Base-by-base conservation (phyloP, 2,797 vertebrate species). In the Benthosema pterotum region DNA sequence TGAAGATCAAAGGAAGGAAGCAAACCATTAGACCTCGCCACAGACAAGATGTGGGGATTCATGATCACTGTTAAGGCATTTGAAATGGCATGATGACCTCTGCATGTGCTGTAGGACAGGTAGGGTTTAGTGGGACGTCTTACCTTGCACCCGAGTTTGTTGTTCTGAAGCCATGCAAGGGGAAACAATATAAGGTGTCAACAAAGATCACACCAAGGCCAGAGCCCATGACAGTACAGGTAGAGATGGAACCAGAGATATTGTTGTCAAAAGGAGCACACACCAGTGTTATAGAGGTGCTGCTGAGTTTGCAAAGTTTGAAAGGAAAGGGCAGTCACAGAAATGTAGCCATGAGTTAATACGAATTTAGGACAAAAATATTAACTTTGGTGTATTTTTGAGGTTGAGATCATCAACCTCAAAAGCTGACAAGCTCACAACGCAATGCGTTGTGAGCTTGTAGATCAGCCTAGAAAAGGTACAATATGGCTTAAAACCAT, bases 61-160 rank as follows among this genome's bases (percentile, higher is more conserved):
- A 32, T 17, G 14, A 16, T 78, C 46, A 60, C 18, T 43, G 58
- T 51, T 57, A 46, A 52, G 22, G 49, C 50, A 63, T 75, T 60
- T 50, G 42, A 51, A 57, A 66, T 46, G 74, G 22, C 15, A 25
- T 57, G n/a, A n/a, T n/a, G 74, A 74, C 50, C 8, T 63, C 63
- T 56, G 49, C 32, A 2, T 55, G 57, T 45, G 18, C 43, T 52
- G 17, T 38, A 38, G n/a, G n/a, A n/a, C n/a, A n/a, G 17, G 46
- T 47, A 65, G 22, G 43, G 63, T 75, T 79, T 59, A 67, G 69
- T 56, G 57, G 65, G 70, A 69, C 70, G 14, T 60, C 92, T 92
- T 93, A 94, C 93, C 93, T 94, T 94, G 91, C 68, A 91, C 80
- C 78, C 91, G 88, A 71, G 89, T 93, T 89, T 87, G 89, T 77